phyloP scores from a whole-genome alignment of 2,113 vertebrate species.

The Otus sunia region DNA sequence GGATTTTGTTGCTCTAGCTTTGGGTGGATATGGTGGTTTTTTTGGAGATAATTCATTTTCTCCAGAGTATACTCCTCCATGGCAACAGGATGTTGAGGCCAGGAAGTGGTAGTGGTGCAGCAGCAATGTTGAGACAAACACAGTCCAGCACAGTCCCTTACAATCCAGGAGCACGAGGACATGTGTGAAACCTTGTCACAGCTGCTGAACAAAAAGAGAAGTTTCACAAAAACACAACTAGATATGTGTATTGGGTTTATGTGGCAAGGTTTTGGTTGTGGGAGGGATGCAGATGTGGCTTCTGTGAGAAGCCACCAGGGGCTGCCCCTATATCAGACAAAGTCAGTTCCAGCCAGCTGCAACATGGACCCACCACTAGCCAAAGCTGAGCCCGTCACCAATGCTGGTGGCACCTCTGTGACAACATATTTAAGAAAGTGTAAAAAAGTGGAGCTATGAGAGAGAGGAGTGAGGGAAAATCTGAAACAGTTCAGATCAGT shows the following conservation, averaged over 20 bases:
- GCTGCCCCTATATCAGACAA: not conserved
- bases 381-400: not conserved
- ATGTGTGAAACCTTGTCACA: not conserved
- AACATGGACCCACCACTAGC: not conserved
- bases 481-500: not conserved
- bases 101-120: no score
- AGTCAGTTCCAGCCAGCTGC: not conserved
- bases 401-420: not conserved
- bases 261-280: not conserved
- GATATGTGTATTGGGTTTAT: not conserved
- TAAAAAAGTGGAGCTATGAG: not conserved
- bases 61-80: no score
- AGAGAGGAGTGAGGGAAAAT: not conserved
- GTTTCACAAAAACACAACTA: not conserved
- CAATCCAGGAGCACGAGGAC: not conserved
- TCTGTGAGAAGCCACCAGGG: not conserved
- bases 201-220: not conserved
- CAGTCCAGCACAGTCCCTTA: no score
- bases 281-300: accelerated
- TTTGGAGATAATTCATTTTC: no score
- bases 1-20: no score
- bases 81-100: no score
- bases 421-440: not conserved
- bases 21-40: no score
- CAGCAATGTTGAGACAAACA: no score